Evolutionary conservation across 2,797 vertebrate species (phyloP), one percentile per base, ranked within the genome.

Genomic region (Arctocebus calabarensis): DNA sequence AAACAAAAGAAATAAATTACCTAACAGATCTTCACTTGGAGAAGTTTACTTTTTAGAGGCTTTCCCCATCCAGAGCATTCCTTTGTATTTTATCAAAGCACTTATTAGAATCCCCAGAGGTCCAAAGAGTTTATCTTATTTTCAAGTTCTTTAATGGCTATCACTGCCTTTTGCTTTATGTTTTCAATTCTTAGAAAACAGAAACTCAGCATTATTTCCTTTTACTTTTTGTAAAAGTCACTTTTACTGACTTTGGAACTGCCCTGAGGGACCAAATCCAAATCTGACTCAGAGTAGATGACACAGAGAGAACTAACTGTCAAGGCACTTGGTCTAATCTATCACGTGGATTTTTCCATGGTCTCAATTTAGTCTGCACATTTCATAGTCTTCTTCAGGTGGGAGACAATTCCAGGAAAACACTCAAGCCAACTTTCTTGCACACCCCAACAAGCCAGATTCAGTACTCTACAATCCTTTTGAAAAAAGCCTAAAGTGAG

Each of bases 161-260:
- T 61, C 88, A 85, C 64, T 85, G 13, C 34, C n/a, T 91, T 82
- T 91, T 66, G 22, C 59, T 88, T 94, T 91, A 52, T 71, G 94
- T 83, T 86, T 74, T 91, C 40, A 93, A 64, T 91, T 73, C 74
- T 88, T 22, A 97, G 85, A 90, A 97, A 93, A 84, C 0, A 84
- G 25, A 82, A 85, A 82, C 25, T 62, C 55, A 57, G 71, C 62
- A 55, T 78, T 64, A 83, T 48, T 83, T 75, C 34, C 43, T 84
- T 78, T 90, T 71, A 74, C 3, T 87, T 48, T 64, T 77, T 8
- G 27, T 20, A 77, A 22, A n/a, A n/a, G n/a, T n/a, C n/a, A n/a
- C n/a, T n/a, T n/a, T n/a, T 29, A 94, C 82, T 89, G 37, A 90
- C 73, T 96, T 48, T 92, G 64, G n/a, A 88, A 88, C 16, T 95